Percentiles rank a stretch among this genome's conserved stretches.
phyloP scores from a whole-genome alignment of 92 coral and sea anemone genomes.

The Bergia puertoricense region DNA sequence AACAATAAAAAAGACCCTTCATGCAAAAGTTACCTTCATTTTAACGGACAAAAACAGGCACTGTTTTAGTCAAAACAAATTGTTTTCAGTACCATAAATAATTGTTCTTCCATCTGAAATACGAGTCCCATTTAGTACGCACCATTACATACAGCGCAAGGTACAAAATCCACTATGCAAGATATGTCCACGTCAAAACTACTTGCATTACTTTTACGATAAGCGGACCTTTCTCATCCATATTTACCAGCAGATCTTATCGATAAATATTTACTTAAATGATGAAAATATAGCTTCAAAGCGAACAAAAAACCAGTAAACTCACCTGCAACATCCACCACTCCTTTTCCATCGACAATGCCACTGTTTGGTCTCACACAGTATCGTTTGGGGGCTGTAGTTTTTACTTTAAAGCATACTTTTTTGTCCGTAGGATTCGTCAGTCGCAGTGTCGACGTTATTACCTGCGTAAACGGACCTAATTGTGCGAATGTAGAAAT shows the following conservation, averaged over 20 bases:
- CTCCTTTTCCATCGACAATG: slow-evolving; percentile 71
- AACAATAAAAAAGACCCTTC: neutral
- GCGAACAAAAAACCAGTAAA: neutral
- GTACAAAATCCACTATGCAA: no score
- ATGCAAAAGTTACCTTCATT: neutral
- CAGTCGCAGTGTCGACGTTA: slow-evolving; percentile 88
- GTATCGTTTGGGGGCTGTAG: slow-evolving; percentile 97
- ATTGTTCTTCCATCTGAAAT: neutral
- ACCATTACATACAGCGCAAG: no score
- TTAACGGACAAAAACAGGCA: neutral
- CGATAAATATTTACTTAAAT: neutral
- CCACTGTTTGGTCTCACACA: slow-evolving; percentile 99
- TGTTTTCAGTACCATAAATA: neutral
- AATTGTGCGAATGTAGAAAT: slow-evolving; percentile 12
- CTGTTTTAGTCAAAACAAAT: neutral
- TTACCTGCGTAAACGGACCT: slow-evolving; percentile 96
- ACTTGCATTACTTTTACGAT: neutral
- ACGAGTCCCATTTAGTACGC: neutral
- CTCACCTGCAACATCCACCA: slow-evolving; percentile 94
- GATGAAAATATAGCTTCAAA: neutral
- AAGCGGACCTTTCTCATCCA: neutral
- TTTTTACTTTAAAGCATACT: slow-evolving; percentile 96
- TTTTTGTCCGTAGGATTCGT: slow-evolving; percentile 87
- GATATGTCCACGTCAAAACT: neutral
- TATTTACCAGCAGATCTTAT: neutral